Conservation (phyloP, 2,888 invertebrate species). For the Xanthostigma xanthostigma region DNA sequence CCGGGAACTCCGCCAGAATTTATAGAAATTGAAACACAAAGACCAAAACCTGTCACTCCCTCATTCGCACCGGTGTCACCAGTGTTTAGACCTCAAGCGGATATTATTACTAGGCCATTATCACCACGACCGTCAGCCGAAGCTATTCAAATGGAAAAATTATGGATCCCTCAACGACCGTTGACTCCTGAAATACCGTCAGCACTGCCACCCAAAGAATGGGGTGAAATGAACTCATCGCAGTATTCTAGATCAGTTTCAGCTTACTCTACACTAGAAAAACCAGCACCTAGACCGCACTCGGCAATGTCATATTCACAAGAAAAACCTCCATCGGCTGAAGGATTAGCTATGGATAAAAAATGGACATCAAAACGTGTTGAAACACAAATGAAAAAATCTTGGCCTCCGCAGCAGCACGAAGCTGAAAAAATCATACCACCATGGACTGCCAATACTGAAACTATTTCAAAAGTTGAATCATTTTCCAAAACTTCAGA, state of each 20-base stretch:
- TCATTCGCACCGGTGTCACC: conserved; percentile 18
- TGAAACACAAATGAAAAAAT: conserved; percentile 29
- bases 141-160: conserved; percentile 49
- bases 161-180: conserved; percentile 34
- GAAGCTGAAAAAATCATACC: conserved; percentile 19
- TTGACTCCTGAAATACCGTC: conserved; percentile 18
- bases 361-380: conserved; percentile 36
- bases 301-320: conserved; percentile 6
- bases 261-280: conserved; percentile 3
- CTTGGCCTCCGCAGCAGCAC: conserved; percentile 32
- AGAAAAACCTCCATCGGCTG: conserved; percentile 32
- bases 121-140: conserved; percentile 45
- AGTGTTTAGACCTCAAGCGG: conserved; percentile 24
- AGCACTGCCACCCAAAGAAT: conserved; percentile 21
- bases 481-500: neutral
- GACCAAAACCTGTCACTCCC: conserved; percentile 9
- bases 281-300: conserved; percentile 5
- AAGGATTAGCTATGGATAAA: conserved; percentile 39
- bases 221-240: conserved; percentile 15
- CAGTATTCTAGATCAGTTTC: conserved; percentile 7
- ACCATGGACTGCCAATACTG: conserved; percentile 21
- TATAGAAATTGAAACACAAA: conserved; percentile 4
- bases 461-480: conserved; percentile 2
- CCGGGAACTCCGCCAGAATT: neutral
- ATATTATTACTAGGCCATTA: conserved; percentile 25